phyloP scores from a whole-genome alignment of 1,140 invertebrate species.

The Hyphantria cunea region DNA sequence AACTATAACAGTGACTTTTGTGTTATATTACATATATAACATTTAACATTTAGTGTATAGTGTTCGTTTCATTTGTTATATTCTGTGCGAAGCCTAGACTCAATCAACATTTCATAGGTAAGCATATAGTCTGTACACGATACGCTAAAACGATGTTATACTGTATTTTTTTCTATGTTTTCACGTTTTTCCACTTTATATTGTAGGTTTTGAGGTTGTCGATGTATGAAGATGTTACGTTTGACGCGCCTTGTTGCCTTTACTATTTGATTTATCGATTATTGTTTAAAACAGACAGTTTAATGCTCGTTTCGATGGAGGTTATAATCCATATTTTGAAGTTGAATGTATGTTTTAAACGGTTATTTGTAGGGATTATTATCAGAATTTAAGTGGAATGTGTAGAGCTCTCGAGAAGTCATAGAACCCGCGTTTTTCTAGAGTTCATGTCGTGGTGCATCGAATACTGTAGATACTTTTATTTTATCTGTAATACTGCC shows the following conservation, averaged over 20 bases:
- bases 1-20: conserved; percentile 28
- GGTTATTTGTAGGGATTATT: no score
- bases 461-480: no score
- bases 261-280: conserved; percentile 29
- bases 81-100: neutral
- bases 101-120: conserved; percentile 5
- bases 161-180: conserved; percentile 13
- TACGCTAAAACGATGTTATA: conserved; percentile 3
- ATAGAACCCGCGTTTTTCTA: no score
- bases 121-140: conserved; percentile 2
- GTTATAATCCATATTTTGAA: no score
- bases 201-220: neutral
- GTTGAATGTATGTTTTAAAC: no score
- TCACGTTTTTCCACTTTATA: neutral
- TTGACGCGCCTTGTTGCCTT: neutral
- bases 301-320: no score
- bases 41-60: neutral
- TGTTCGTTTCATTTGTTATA: conserved; percentile 1
- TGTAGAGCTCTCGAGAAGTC: no score
- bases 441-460: no score
- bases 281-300: neutral
- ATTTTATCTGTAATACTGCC: no score
- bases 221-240: neutral
- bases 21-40: conserved; percentile 16
- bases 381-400: no score